Conservation (phyloP, 2,113 vertebrate genomes). For the Porphyrio hochstetteri region DNA sequence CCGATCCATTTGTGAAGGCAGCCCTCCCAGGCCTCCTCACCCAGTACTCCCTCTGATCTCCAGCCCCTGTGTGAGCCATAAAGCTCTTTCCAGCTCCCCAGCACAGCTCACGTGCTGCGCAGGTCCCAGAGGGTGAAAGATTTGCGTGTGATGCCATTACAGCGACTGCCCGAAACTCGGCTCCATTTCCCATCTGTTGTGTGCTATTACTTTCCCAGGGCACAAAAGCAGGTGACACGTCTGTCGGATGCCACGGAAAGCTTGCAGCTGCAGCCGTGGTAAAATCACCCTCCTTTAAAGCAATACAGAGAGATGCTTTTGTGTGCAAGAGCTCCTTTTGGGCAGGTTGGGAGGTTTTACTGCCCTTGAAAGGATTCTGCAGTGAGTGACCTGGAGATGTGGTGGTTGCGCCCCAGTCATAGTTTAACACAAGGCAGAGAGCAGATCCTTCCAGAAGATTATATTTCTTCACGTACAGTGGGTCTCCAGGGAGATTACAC, state of each 20-base stretch:
- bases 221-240: neutral
- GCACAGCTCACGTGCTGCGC: accelerated
- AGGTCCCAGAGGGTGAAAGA: neutral
- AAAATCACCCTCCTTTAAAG: neutral
- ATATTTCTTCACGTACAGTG: conserved; percentile 20
- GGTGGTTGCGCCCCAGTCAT: neutral
- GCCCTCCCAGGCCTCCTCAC: neutral
- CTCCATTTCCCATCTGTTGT: neutral
- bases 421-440: conserved; percentile 24
- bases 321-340: neutral
- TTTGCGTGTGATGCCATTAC: neutral
- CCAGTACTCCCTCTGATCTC: neutral
- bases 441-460: conserved; percentile 50
- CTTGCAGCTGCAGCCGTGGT: neutral
- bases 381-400: neutral
- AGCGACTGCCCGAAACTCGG: neutral
- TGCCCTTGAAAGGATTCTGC: neutral
- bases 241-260: neutral
- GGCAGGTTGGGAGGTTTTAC: neutral
- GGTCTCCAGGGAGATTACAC: conserved; percentile 11
- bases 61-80: neutral
- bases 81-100: neutral
- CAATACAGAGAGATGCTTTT: neutral
- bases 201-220: neutral
- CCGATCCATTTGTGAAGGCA: neutral